These are phyloP conservation scores for Eonycteris spelaea DNA, from an alignment of 2,113 vertebrate species.

Conservation along the genomic window DNA sequence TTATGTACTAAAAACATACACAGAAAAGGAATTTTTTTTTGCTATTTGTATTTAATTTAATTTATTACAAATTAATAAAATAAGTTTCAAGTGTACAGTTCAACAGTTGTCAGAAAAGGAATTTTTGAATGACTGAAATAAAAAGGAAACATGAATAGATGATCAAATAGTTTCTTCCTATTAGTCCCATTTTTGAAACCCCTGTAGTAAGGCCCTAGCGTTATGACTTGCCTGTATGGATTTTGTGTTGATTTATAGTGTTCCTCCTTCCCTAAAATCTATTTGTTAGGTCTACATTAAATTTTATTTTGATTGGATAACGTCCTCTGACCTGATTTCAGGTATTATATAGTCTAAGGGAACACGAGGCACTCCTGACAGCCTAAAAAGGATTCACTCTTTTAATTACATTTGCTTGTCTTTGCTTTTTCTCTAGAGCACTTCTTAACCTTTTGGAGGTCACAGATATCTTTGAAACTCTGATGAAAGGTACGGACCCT, in stretches of 20 bases:
- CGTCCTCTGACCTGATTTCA: conserved; percentile 20
- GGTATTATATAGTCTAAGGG: not conserved
- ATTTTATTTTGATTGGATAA: conserved; percentile 45
- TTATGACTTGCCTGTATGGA: conserved; percentile 8
- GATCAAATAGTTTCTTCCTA: not conserved
- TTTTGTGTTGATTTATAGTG: conserved; percentile 38
- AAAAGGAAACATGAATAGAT: conserved; percentile 21
- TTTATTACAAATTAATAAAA: no score
- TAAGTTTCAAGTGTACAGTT: no score
- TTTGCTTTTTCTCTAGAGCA: conserved; percentile 76
- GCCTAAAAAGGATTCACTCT: conserved; percentile 48
- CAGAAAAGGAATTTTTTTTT: conserved; percentile 41
- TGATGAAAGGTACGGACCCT: conserved; percentile 69
- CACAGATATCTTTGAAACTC: conserved; percentile 74
- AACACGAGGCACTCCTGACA: conserved; percentile 30
- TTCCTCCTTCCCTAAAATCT: conserved; percentile 21
- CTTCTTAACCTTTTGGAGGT: conserved; percentile 76
- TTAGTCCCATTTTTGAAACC: conserved; percentile 37
- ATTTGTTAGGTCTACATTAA: conserved; percentile 14
- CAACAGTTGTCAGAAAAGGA: not conserved
- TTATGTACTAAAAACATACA: not conserved
- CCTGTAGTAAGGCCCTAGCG: not conserved
- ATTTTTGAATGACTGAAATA: conserved; percentile 41
- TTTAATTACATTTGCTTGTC: conserved; percentile 70
- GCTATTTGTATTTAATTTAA: no score